Conservation (phyloP, 2,888 invertebrate species). For the Caenorhabditis wallacei region DNA sequence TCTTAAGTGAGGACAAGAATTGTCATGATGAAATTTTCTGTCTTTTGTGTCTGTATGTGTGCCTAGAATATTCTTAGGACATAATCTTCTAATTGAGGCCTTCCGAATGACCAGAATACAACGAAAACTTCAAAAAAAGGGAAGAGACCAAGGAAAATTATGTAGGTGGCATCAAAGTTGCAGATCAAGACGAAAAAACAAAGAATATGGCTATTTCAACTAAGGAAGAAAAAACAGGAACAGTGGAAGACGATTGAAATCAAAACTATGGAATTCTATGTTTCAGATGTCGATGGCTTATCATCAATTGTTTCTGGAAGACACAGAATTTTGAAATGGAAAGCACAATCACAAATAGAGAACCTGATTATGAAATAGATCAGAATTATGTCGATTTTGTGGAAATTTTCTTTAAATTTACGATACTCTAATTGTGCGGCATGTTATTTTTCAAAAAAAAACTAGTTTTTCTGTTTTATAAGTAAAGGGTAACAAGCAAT, state of each 20-base stretch:
- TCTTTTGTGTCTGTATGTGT: constrained; percentile 32
- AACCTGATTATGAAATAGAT: no score
- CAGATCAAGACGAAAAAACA: constrained; percentile 23
- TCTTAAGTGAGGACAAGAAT: background rate
- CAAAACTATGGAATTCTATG: background rate
- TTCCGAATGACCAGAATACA: constrained; percentile 29
- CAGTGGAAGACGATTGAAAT: background rate
- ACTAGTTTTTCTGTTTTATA: no score
- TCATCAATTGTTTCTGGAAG: no score
- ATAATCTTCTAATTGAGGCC: constrained; percentile 53
- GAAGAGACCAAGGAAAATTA: constrained; percentile 14
- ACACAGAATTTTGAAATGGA: no score
- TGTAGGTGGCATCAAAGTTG: constrained; percentile 43
- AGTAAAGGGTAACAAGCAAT: no score
- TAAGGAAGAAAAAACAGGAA: background rate
- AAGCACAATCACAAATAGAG: no score
- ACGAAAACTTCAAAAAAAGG: constrained; percentile 6
- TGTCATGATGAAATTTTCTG: constrained; percentile 10
- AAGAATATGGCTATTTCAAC: no score
- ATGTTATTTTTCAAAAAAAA: no score
- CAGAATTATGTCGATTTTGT: no score
- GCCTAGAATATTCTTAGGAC: constrained; percentile 31
- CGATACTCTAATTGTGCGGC: no score
- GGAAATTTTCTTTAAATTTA: no score
- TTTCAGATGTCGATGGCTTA: background rate